A percentile compares a stretch with the other conserved stretches of the same genome.
phyloP scores from a whole-genome alignment of 2,797 vertebrate genomes.

The Coreius guichenoti region DNA sequence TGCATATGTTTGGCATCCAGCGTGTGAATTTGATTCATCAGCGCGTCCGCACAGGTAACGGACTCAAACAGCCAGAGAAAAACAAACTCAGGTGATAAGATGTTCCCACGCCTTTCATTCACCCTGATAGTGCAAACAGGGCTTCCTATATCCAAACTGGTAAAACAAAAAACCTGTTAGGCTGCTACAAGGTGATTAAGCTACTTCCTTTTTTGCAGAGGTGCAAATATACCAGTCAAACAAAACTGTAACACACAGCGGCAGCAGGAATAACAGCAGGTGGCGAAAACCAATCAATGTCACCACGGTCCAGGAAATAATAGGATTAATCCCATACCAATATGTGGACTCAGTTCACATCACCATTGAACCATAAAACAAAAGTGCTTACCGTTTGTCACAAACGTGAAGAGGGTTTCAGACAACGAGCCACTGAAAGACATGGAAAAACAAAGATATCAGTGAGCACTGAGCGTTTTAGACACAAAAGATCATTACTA shows the following conservation, averaged over 20 bases:
- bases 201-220: slow-evolving; percentile 31
- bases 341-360: slow-evolving; percentile 10
- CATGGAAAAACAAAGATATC: slow-evolving; percentile 62
- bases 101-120: slow-evolving; percentile 49
- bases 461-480: slow-evolving; percentile 46
- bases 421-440: slow-evolving; percentile 86
- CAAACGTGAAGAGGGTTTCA: slow-evolving; percentile 83
- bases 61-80: slow-evolving; percentile 39
- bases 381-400: slow-evolving; percentile 80
- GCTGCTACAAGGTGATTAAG: slow-evolving; percentile 1
- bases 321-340: slow-evolving; percentile 14
- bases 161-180: background rate
- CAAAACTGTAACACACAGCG: slow-evolving; percentile 23
- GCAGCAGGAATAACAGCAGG: slow-evolving; percentile 33
- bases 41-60: slow-evolving; percentile 49
- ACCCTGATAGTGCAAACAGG: slow-evolving; percentile 39
- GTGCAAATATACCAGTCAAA: slow-evolving; percentile 19
- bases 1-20: background rate
- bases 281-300: slow-evolving; percentile 31
- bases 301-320: slow-evolving; percentile 19
- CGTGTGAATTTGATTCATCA: slow-evolving; percentile 3
- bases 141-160: background rate
- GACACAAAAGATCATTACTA: slow-evolving; percentile 59
- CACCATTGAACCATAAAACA: background rate
- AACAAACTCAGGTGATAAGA: slow-evolving; percentile 56